phyloP scores from a whole-genome alignment of 2,797 vertebrate species.

The Mionectes olivaceus region DNA sequence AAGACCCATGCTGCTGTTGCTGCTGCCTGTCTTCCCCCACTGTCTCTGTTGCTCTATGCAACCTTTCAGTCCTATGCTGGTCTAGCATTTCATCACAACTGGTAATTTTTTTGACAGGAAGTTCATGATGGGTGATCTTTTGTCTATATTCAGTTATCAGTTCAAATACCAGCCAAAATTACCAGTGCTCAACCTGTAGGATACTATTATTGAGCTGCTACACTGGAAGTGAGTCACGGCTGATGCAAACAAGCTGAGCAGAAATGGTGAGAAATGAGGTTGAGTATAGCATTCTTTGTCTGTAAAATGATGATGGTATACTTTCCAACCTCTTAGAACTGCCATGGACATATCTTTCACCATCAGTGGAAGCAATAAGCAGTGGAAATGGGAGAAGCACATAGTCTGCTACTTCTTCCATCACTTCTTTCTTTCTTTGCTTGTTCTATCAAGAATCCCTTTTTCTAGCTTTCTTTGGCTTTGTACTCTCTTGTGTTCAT shows the following conservation, averaged over 20 bases:
- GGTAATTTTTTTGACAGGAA: background rate
- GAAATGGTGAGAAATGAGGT: background rate
- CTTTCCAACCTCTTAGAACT: background rate
- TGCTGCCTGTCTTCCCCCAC: background rate
- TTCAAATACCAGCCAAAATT: background rate
- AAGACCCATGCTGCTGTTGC: background rate
- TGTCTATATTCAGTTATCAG: background rate
- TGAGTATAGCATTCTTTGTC: background rate
- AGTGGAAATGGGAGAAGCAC: background rate
- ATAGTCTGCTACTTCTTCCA: background rate
- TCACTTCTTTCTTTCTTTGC: background rate
- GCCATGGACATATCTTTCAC: background rate
- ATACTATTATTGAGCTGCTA: background rate
- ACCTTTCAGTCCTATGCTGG: background rate
- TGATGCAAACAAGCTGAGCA: background rate
- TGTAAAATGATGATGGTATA: background rate
- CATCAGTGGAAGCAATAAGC: background rate
- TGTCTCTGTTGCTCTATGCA: background rate
- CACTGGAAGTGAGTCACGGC: conserved; percentile 16
- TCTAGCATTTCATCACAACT: background rate
- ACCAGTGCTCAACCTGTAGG: background rate
- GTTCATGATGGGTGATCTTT: background rate
- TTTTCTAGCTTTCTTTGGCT: background rate
- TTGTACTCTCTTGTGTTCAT: background rate
- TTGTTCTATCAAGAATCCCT: background rate